These are phyloP conservation scores for Aphidoletes aphidimyza DNA, from an alignment of 2,888 invertebrate species.

Conservation along the genomic window DNA sequence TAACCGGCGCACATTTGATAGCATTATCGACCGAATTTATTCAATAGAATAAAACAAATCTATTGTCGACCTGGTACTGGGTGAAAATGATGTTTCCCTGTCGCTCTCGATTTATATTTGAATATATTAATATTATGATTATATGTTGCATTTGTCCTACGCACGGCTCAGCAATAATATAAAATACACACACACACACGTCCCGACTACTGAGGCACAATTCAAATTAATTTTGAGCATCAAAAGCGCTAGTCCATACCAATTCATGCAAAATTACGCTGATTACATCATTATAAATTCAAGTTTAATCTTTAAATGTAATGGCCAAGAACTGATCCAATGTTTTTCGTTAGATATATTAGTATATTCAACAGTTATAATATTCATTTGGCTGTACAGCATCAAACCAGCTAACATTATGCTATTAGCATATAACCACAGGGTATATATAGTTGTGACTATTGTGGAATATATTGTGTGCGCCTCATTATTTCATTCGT, in stretches of 20 bases:
- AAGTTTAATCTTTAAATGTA: constrained; percentile 9
- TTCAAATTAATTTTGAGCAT: too few relatives aligned
- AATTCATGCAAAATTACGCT: neutral
- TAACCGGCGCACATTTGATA: too few relatives aligned
- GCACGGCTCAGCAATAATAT: too few relatives aligned
- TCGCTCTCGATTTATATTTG: too few relatives aligned
- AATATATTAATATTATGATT: too few relatives aligned
- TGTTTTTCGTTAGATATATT: constrained; percentile 27
- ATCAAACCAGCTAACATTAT: neutral
- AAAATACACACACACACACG: neutral
- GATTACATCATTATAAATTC: constrained; percentile 1
- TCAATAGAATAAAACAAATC: too few relatives aligned
- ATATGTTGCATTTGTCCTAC: too few relatives aligned
- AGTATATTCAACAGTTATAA: constrained; percentile 41
- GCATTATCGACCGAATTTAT: too few relatives aligned
- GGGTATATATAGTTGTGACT: neutral
- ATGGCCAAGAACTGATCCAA: constrained; percentile 13
- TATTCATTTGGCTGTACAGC: neutral
- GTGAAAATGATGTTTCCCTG: too few relatives aligned
- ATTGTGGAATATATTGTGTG: neutral
- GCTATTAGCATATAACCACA: neutral
- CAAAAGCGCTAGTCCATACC: neutral
- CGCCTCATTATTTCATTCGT: neutral
- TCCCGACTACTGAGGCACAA: neutral
- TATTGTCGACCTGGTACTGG: too few relatives aligned